These are phyloP conservation scores for Sciurus vulgaris DNA, from an alignment of 2,797 vertebrate species.

Conservation along the genomic window DNA sequence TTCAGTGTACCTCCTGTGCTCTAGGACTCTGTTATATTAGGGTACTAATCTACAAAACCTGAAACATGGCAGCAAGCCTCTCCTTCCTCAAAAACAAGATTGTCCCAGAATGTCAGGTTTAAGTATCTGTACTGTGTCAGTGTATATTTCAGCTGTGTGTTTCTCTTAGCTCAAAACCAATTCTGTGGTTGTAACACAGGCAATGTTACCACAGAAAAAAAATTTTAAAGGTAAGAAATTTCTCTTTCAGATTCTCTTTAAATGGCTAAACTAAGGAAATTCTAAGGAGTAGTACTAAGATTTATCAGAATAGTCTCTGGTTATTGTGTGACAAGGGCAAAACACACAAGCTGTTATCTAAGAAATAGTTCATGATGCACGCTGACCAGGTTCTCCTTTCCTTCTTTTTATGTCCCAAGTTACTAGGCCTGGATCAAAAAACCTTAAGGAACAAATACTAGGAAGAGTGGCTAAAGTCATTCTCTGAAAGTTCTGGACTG, in stretches of 20 bases:
- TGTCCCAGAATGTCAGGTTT: conserved; percentile 23
- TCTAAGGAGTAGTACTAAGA: conserved; percentile 62
- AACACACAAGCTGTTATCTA: conserved; percentile 39
- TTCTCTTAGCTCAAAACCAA: conserved; percentile 53
- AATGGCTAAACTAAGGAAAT: conserved; percentile 47
- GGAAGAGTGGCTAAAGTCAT: conserved; percentile 52
- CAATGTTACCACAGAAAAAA: conserved; percentile 63
- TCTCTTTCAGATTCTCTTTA: conserved; percentile 62
- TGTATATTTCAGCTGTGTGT: conserved; percentile 43
- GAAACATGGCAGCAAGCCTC: conserved; percentile 47
- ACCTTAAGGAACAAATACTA: conserved; percentile 37
- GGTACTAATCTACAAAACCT: conserved; percentile 51
- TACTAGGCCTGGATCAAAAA: conserved; percentile 50
- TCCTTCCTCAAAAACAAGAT: conserved; percentile 45
- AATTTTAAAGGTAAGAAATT: conserved; percentile 39
- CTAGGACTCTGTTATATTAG: background rate
- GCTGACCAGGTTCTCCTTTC: conserved; percentile 36
- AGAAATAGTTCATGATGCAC: conserved; percentile 29
- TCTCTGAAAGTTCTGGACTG: background rate
- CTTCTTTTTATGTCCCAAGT: background rate
- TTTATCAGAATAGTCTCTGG: conserved; percentile 58
- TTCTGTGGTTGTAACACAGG: conserved; percentile 47
- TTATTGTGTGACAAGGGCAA: conserved; percentile 35
- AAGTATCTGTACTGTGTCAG: conserved; percentile 32
- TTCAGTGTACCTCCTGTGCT: background rate